Percentiles rank a stretch among this genome's conserved stretches.
Evolutionary conservation across 2,888 invertebrate genomes (phyloP).

Genomic region (Clanis bilineata): DNA sequence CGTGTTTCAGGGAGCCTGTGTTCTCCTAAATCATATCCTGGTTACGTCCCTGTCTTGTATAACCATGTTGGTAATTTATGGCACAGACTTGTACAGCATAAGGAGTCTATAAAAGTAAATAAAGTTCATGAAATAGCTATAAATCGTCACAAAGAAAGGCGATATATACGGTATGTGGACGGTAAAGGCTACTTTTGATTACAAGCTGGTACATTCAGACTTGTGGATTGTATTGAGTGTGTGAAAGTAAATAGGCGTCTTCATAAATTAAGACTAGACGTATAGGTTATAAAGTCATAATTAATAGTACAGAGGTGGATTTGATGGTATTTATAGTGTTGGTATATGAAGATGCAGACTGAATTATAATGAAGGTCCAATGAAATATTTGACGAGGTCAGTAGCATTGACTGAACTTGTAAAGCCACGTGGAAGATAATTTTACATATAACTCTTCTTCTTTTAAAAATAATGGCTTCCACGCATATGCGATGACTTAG

Average conservation of each 20-base stretch:
- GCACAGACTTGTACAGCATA: slow-evolving; percentile 56
- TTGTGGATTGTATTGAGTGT: background rate
- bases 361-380: too few species aligned
- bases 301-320: background rate
- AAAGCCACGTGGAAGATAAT: too few species aligned
- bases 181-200: slow-evolving; percentile 49
- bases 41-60: slow-evolving; percentile 29
- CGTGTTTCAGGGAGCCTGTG: background rate
- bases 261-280: slow-evolving; percentile 10
- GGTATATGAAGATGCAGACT: too few species aligned
- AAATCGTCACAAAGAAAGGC: slow-evolving; percentile 72
- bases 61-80: slow-evolving; percentile 71
- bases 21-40: slow-evolving; percentile 14
- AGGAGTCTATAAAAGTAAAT: slow-evolving; percentile 76
- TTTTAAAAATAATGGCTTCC: too few species aligned
- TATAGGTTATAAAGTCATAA: background rate
- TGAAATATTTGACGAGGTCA: too few species aligned
- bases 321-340: background rate
- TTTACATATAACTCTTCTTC: too few species aligned
- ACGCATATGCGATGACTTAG: too few species aligned
- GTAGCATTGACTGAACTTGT: too few species aligned
- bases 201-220: slow-evolving; percentile 30
- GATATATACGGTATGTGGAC: slow-evolving; percentile 50
- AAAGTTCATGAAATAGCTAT: slow-evolving; percentile 76
- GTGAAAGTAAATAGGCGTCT: slow-evolving; percentile 5